Evolutionary conservation across 2,888 invertebrate genomes (phyloP).

Genomic region (Mythimna lalbum): DNA sequence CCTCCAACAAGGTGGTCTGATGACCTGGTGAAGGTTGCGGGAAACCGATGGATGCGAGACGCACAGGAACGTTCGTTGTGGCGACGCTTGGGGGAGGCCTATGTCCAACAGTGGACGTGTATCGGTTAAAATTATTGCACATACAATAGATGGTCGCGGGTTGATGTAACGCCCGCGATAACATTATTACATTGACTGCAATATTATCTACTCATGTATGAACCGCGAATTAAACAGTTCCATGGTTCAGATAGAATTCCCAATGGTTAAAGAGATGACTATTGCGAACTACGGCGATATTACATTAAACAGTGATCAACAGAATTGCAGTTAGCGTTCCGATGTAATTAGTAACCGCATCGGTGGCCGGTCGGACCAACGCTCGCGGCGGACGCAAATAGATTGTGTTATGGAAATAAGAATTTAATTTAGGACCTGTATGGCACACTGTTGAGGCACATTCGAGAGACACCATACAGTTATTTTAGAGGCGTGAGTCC

Average conservation of each 20-base stretch:
- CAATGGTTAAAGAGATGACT: conserved; percentile 65
- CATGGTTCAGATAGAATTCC: conserved; percentile 53
- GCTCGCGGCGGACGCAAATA: conserved; percentile 40
- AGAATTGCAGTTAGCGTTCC: conserved; percentile 66
- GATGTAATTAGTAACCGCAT: conserved; percentile 69
- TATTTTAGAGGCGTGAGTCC: conserved; percentile 53
- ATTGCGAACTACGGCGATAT: conserved; percentile 63
- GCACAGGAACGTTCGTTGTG: too few species aligned
- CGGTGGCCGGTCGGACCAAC: conserved; percentile 49
- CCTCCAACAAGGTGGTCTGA: too few species aligned
- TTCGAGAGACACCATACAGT: conserved; percentile 60
- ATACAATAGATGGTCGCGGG: neutral
- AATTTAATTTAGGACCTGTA: conserved; percentile 55
- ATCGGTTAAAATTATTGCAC: too few species aligned
- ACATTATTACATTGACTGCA: conserved; percentile 12
- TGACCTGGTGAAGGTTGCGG: too few species aligned
- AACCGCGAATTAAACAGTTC: conserved; percentile 40
- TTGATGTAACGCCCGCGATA: neutral
- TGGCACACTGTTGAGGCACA: conserved; percentile 41
- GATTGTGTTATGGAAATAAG: conserved; percentile 52
- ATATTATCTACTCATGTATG: conserved; percentile 21
- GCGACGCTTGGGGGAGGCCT: too few species aligned
- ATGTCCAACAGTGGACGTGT: too few species aligned
- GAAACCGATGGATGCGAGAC: too few species aligned
- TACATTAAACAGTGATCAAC: conserved; percentile 69